Evolutionary conservation across 2,113 vertebrate species (phyloP), one percentile per base, ranked within the genome.

Genomic region (Cheilinus undulatus): DNA sequence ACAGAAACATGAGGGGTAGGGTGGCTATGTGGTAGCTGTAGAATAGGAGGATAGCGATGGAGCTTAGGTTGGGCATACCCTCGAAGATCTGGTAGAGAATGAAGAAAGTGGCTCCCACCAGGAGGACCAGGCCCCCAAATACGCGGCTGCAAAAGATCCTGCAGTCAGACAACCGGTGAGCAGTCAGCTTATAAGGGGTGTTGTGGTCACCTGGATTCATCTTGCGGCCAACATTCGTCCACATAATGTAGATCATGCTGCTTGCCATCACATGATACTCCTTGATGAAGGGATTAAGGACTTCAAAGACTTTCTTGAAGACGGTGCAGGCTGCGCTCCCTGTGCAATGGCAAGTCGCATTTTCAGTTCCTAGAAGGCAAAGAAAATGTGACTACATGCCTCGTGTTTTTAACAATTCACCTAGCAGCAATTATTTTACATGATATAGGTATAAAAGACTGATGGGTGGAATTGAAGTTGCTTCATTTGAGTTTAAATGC

Each of bases 281-380:
- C 0, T 96, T 95, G 86, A 93, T 93, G 92, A 98, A 98, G 65
- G 97, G 97, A 38, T 96, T 97, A 15, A 98, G 90, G 73, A 97
- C 83, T 83, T 97, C 92, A 22, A 93, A 95, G 73, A 95, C 96
- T 76, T 94, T 95, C 70, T 83, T 93, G 90, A 98, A 96, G 69
- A 87, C 48, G n/a, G 88, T 64, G 36, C 97, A 98, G 48, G 30
- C 20, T 0, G 92, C 76, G 0, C 43, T 65, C 0, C 82, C 87
- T 5, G 83, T 77, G 71, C 96, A 97, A 0, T n/a, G 48, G 64
- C 95, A 97, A 0, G 50, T 64, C 8, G 13, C 5, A n/a, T 86
- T 83, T 3, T 17, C 0, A 0, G 5, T 0, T 15, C 15, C 85
- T 89, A 73, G n/a, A 36, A 17, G 5, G 5, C 4, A 42, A 9